Evolutionary conservation across 2,888 invertebrate species (phyloP), one percentile per base, ranked within the genome.

Genomic region (Mactromeris polynyma): DNA sequence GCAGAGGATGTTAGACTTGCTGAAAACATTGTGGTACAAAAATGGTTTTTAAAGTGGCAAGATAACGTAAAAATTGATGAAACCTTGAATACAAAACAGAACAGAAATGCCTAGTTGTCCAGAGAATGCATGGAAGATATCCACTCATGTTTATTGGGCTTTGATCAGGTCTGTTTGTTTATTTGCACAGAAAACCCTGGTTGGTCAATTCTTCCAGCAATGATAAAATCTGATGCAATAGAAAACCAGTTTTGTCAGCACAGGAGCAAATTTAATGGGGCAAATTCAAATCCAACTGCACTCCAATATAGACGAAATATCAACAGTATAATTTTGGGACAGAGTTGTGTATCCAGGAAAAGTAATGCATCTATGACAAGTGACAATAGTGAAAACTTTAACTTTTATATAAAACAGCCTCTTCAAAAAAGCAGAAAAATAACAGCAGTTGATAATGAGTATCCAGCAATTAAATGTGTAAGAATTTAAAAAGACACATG

Each of bases 221-320:
- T 83, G 64, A 86, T 90, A 0, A 90, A 90, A 21, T 90, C 88
- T 31, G 88, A 90, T 82, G 46, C 83, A 4, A 84, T 90, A n/a
- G 90, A 88, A 40, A 90, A 90, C 69, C 40, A 64, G 11, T 88
- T 90, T 33, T 86, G 81, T 31, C 86, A 88, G 36, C 84, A 86
- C 9, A n/a, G 88, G 19, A 81, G 85, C 14, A 88, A 81, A 42
- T 88, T 83, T 38, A 87, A 91, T 85, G 89, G 89, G 1, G 51
- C 78, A 58, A 91, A 88, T 73, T 88, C 88, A 9, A 91, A 91
- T 77, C 91, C 89, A 7, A 89, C 88, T 19, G 84, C 87, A 3
- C 81, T 85, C 11, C 88, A 91, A 21, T 91, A 91, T 36, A 36
- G 64, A 40, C 42, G 81, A 58, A 85, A 84, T 54, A 86, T 87